These are phyloP conservation scores for Elymnias hypermnestra DNA, from an alignment of 1,140 invertebrate genomes.

Conservation along the genomic window DNA sequence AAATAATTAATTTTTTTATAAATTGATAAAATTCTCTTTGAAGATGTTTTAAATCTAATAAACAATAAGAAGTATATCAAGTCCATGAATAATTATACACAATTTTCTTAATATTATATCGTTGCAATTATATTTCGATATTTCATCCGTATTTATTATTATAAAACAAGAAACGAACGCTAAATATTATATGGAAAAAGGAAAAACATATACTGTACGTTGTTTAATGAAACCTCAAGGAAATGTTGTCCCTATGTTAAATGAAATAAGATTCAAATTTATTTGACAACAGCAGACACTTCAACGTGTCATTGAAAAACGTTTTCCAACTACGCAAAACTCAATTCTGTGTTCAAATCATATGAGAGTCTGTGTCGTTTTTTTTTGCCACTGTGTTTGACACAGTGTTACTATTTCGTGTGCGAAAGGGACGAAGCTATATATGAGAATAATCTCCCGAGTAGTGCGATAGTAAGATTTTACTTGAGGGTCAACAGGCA, in stretches of 20 bases:
- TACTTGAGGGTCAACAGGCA: constrained; percentile 11
- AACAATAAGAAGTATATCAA: no score
- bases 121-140: neutral
- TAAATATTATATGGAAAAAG: constrained; percentile 3
- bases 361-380: neutral
- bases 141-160: neutral
- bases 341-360: constrained; percentile 5
- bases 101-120: no score
- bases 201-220: neutral
- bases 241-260: neutral
- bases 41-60: no score
- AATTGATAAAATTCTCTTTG: no score
- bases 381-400: constrained; percentile 6
- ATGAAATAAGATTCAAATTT: constrained; percentile 1
- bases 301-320: constrained; percentile 3
- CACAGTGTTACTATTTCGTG: neutral
- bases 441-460: neutral
- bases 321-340: constrained; percentile 11
- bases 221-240: neutral
- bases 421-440: neutral
- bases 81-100: no score
- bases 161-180: constrained; percentile 9
- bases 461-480: constrained; percentile 3
- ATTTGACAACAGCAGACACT: neutral
- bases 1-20: no score